phyloP scores from a whole-genome alignment of 2,113 vertebrate genomes.

The Poecilia latipinna region DNA sequence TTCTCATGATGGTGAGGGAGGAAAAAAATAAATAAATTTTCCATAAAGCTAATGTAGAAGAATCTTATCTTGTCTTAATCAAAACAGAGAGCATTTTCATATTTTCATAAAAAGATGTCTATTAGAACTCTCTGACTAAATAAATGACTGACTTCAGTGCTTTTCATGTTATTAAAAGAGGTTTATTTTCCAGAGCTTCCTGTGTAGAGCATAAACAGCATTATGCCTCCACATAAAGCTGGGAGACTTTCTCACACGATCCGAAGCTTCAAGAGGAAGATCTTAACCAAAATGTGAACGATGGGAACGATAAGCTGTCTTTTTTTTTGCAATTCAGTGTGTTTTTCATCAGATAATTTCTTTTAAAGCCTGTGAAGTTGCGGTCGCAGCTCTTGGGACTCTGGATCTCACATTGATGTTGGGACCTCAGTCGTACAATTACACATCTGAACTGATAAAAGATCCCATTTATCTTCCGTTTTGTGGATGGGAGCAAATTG shows the following conservation, averaged over 20 bases:
- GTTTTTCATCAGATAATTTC: slow-evolving; percentile 65
- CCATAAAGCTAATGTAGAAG: too few relatives aligned
- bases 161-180: neutral
- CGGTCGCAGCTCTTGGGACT: slow-evolving; percentile 63
- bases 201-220: slow-evolving; percentile 31
- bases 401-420: slow-evolving; percentile 60
- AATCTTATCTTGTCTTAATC: too few relatives aligned
- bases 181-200: slow-evolving; percentile 9
- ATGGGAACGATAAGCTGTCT: slow-evolving; percentile 57
- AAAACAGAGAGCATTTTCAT: too few relatives aligned
- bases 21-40: too few relatives aligned
- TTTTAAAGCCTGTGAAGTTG: slow-evolving; percentile 55
- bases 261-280: slow-evolving; percentile 31
- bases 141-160: neutral
- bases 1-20: too few relatives aligned
- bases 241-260: slow-evolving; percentile 60
- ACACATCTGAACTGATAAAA: slow-evolving; percentile 71
- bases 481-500: slow-evolving; percentile 36
- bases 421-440: slow-evolving; percentile 70
- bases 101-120: too few relatives aligned
- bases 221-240: slow-evolving; percentile 31
- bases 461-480: slow-evolving; percentile 63
- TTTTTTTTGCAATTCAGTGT: slow-evolving; percentile 40
- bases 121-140: too few relatives aligned
- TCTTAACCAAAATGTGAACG: slow-evolving; percentile 45